Conservation (phyloP, 1,140 invertebrate genomes). For the Orius insidiosus region DNA sequence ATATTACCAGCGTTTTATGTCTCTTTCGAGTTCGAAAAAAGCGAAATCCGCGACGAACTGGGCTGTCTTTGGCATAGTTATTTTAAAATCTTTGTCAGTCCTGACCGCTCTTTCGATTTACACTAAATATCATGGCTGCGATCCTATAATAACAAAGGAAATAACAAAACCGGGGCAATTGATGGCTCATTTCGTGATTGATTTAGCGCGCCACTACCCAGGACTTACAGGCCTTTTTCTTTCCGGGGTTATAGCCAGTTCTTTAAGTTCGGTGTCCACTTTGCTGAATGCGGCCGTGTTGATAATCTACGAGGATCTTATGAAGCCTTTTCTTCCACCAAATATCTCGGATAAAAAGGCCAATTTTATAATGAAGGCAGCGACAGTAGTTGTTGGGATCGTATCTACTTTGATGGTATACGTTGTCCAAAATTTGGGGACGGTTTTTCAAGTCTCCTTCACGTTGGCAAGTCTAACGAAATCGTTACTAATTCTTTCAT, state of each 20-base stretch:
- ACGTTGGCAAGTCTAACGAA: slow-evolving; percentile 30
- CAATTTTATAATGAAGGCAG: slow-evolving; percentile 29
- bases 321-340: slow-evolving; percentile 25
- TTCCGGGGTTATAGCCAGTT: slow-evolving; percentile 43
- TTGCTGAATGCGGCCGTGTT: slow-evolving; percentile 35
- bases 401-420: slow-evolving; percentile 45
- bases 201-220: slow-evolving; percentile 29
- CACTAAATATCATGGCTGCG: slow-evolving; percentile 54
- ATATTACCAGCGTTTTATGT: slow-evolving; percentile 69
- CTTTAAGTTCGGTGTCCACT: slow-evolving; percentile 27
- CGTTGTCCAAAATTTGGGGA: slow-evolving; percentile 45
- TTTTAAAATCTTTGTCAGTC: slow-evolving; percentile 34
- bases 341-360: not conserved
- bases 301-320: slow-evolving; percentile 36
- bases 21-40: slow-evolving; percentile 43
- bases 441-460: slow-evolving; percentile 23
- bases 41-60: slow-evolving; percentile 30
- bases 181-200: slow-evolving; percentile 35
- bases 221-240: slow-evolving; percentile 43
- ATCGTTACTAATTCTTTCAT: slow-evolving; percentile 33
- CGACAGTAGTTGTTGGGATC: slow-evolving; percentile 37
- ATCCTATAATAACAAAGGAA: slow-evolving; percentile 39
- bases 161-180: slow-evolving; percentile 28
- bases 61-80: slow-evolving; percentile 24
- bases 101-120: slow-evolving; percentile 61